Evolutionary conservation across 2,797 vertebrate genomes (phyloP), one percentile per base, ranked within the genome.

Genomic region (Botia kubotai): DNA sequence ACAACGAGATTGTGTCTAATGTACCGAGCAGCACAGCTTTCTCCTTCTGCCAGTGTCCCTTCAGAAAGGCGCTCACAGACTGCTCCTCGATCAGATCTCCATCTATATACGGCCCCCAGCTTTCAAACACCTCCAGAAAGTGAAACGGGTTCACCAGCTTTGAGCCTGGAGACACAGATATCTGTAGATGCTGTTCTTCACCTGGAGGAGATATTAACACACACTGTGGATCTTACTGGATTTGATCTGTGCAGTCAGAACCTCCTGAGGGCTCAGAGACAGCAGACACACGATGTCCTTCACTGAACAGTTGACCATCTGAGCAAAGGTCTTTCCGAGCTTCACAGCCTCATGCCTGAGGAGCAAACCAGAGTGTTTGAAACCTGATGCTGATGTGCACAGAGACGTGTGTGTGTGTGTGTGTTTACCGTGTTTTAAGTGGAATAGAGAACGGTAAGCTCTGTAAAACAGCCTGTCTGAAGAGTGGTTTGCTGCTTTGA

Each of bases 401-500:
- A 50, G 17, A 29, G 6, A 2, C 14, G 43, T 13, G 8, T 29
- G 57, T 65, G 29, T 62, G n/a, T 50, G 6, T 79, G 68, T 58
- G 75, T 26, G 48, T 43, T 86, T 86, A 93, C 94, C 93, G 92
- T 83, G 85, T 93, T 88, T 93, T 95, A 43, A 95, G 89, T 1
- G 93, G 93, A 73, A 94, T 92, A 86, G 93, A 92, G 88, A 95
- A 95, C 2, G 94, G 94, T 36, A 94, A 85, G 36, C 94, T 95
- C 90, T 95, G 94, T 48, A 94, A 83, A 48, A 91, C 83, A 0
- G 93, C 93, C 77, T 93, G 93, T 70, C 70, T 90, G 46, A 94
- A 95, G 68, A 95, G 88, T 13, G 89, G 82, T 60, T 85, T 79
- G n/a, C 93, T 94, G 93, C 91, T 93, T 83, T 90, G 88, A 36